Percentiles rank a stretch among this genome's conserved stretches.
phyloP scores from a whole-genome alignment of 1,140 invertebrate species.

The Aphaenogaster floridana region DNA sequence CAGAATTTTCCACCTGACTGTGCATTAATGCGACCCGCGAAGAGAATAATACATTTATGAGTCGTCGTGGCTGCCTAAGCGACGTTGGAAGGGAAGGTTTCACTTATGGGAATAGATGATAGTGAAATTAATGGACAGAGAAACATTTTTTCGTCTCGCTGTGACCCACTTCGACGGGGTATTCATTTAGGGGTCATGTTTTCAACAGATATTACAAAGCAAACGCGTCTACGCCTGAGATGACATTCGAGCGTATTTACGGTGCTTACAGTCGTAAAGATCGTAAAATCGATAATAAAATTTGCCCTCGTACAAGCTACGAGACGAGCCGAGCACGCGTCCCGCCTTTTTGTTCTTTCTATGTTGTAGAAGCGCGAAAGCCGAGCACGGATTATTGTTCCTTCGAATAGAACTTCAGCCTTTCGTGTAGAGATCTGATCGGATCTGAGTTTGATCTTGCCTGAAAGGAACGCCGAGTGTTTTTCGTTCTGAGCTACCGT shows the following conservation, averaged over 20 bases:
- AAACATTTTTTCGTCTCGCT: background rate
- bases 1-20: background rate
- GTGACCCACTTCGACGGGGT: slow-evolving; percentile 5
- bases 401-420: background rate
- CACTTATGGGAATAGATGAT: background rate
- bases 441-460: slow-evolving; percentile 26
- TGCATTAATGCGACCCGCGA: slow-evolving; percentile 11
- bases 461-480: slow-evolving; percentile 24
- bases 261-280: slow-evolving; percentile 38
- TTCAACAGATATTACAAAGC: slow-evolving; percentile 13
- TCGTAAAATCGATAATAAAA: slow-evolving; percentile 41
- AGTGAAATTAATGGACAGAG: background rate
- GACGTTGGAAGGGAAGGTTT: background rate
- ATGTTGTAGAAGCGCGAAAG: background rate
- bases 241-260: slow-evolving; percentile 18
- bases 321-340: background rate
- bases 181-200: slow-evolving; percentile 15
- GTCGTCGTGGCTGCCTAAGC: background rate
- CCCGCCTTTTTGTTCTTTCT: slow-evolving; percentile 5
- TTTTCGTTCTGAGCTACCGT: slow-evolving; percentile 12
- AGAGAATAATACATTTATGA: slow-evolving; percentile 45
- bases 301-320: background rate
- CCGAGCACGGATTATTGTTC: slow-evolving; percentile 26
- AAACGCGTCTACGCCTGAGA: background rate
- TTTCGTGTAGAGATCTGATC: slow-evolving; percentile 28